Percentiles rank a stretch among this genome's conserved stretches.
Evolutionary conservation across 2,888 invertebrate species (phyloP).

Genomic region (Smittia aterrima): DNA sequence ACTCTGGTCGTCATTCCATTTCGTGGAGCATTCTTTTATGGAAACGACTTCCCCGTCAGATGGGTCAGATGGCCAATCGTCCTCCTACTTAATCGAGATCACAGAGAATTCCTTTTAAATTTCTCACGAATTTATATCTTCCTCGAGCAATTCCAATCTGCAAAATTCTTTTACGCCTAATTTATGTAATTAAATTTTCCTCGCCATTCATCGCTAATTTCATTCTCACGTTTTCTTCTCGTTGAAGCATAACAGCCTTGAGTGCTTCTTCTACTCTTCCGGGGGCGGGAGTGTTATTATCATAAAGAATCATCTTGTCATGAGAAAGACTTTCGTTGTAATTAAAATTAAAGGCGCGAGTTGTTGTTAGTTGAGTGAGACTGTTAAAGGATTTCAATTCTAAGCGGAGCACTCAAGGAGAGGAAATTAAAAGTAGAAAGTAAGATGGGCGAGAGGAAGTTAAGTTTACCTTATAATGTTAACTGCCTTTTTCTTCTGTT

Average conservation of each 20-base stretch:
- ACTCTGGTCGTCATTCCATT: not conserved
- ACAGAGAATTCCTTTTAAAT: not conserved
- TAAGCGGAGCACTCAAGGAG: not conserved
- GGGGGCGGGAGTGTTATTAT: not conserved
- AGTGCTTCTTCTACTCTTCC: no score
- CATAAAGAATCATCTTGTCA: slow-evolving; percentile 1
- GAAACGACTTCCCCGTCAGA: not conserved
- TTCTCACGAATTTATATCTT: not conserved
- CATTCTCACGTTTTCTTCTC: not conserved
- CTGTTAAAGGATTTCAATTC: not conserved
- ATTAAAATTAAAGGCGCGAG: slow-evolving; percentile 6
- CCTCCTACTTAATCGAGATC: no score
- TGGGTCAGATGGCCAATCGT: not conserved
- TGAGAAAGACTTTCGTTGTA: not conserved
- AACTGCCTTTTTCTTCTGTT: not conserved
- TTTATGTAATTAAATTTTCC: slow-evolving; percentile 27
- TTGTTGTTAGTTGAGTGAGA: not conserved
- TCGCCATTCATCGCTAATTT: not conserved
- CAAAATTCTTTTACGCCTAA: not conserved
- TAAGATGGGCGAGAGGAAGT: not conserved
- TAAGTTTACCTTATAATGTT: not conserved
- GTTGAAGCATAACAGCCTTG: not conserved
- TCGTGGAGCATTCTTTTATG: not conserved
- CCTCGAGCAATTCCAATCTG: not conserved
- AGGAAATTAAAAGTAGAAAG: not conserved